These are phyloP conservation scores for Hemichromis elongatus DNA, from an alignment of 2,113 vertebrate genomes.

Conservation along the genomic window DNA sequence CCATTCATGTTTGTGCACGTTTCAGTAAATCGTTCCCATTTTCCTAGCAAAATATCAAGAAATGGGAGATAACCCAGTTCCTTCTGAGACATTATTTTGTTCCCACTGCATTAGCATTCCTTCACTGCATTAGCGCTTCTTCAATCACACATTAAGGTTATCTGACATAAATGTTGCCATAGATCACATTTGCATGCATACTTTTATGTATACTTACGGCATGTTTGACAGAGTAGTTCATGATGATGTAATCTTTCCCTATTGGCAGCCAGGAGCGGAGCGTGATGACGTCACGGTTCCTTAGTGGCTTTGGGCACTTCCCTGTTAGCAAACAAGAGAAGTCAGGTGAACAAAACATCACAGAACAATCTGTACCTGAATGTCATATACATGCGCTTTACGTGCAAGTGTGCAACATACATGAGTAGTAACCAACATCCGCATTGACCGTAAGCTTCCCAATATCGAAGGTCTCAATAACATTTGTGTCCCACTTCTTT, in stretches of 20 bases:
- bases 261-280: slow-evolving; percentile 94
- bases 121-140: no score
- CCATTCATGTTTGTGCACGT: neutral
- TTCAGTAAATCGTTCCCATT: neutral
- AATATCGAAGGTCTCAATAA: slow-evolving; percentile 96
- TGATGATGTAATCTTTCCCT: slow-evolving; percentile 94
- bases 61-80: neutral
- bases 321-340: slow-evolving; percentile 65
- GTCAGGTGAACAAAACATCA: neutral
- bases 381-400: neutral
- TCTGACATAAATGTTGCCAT: neutral
- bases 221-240: slow-evolving; percentile 97
- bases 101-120: neutral
- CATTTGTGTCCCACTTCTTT: slow-evolving; percentile 90
- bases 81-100: neutral
- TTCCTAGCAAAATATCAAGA: neutral
- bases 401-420: slow-evolving; percentile 52
- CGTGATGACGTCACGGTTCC: slow-evolving; percentile 92
- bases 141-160: neutral
- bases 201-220: slow-evolving; percentile 71
- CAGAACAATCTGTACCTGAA: neutral
- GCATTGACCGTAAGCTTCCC: slow-evolving; percentile 91
- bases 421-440: slow-evolving; percentile 92
- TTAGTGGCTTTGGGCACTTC: slow-evolving; percentile 90
- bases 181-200: neutral